Base-by-base conservation (phyloP, 2,888 invertebrate genomes). In the Volucella inanis region DNA sequence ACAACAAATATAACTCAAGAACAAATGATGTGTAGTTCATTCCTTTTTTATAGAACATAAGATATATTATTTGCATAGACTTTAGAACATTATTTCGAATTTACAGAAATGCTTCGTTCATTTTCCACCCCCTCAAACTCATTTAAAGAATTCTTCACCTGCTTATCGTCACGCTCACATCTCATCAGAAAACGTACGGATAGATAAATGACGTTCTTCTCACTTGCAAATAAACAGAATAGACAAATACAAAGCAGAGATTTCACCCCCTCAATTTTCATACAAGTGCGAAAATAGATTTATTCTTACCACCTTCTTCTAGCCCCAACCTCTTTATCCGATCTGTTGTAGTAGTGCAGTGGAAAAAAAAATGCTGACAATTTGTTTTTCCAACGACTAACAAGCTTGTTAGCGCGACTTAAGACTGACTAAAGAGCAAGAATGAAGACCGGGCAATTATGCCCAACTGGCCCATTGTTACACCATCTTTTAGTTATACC, bases 281-380 rank as follows among this genome's bases (percentile, higher is more conserved):
- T 62, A 62, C 49, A 61, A 67, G 67, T 70, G 83, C 84, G 43
- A 84, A 76, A 80, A 80, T 75, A 84, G 75, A 84, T 70, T 75
- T 54, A 67, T 70, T 72, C 31, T 38, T 10, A 12, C 62, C n/a
- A 43, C 14, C n/a, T 3, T 14, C 1, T 3, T 12, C 3, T 18
- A 8, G 18, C 10, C 31, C 6, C 31, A 18, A 38, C 47, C 9
- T 14, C n/a, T 8, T 14, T 2, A 49, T 14, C 49, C 41, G 18
- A 47, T 47, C 39, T 54, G 31, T 65, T 64, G 8, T 38, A 41
- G 10, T 41, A 65, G 64, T 75, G 75, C 75, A 65, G 54, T 75
- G 64, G 1, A 71, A 70, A 31, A 22, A n/a, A 22, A 31, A 49
- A 50, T 47, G 57, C 67, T 45, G 52, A 52, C 62, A 83, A 79